These are phyloP conservation scores for Eucera pruinosa DNA, from an alignment of 2,888 invertebrate species.

Conservation along the genomic window DNA sequence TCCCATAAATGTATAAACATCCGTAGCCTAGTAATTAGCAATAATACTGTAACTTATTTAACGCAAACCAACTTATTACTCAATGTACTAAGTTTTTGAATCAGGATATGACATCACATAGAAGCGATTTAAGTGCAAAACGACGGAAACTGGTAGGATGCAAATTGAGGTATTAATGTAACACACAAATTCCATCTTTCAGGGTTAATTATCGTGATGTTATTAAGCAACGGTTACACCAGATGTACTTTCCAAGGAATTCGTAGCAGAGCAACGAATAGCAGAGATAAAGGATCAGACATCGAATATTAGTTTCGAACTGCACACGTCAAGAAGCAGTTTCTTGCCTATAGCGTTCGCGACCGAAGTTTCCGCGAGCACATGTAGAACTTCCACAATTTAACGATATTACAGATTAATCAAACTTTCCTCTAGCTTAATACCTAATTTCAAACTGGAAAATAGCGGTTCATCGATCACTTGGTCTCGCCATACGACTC, in stretches of 20 bases:
- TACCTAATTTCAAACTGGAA: conserved; percentile 29
- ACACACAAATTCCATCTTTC: too few species aligned
- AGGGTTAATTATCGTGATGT: neutral
- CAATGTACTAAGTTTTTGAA: too few species aligned
- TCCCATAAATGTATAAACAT: too few species aligned
- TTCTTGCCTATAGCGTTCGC: conserved; percentile 30
- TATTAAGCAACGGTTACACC: neutral
- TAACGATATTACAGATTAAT: conserved; percentile 32
- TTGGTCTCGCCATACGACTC: neutral
- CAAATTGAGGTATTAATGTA: too few species aligned
- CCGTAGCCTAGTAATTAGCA: too few species aligned
- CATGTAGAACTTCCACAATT: conserved; percentile 34
- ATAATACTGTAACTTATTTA: too few species aligned
- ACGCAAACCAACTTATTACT: too few species aligned
- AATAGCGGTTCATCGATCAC: conserved; percentile 23
- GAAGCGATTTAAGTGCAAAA: too few species aligned
- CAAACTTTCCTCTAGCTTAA: conserved; percentile 23
- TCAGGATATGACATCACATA: too few species aligned
- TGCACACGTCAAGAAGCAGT: conserved; percentile 28
- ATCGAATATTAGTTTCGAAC: conserved; percentile 53
- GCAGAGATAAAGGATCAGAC: conserved; percentile 29
- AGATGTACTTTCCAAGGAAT: neutral
- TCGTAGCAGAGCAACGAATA: neutral
- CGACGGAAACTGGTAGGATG: neutral
- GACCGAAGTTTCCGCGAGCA: neutral